These are phyloP conservation scores for Drosophila takahashii DNA, from an alignment of 1,140 invertebrate species.

Conservation along the genomic window DNA sequence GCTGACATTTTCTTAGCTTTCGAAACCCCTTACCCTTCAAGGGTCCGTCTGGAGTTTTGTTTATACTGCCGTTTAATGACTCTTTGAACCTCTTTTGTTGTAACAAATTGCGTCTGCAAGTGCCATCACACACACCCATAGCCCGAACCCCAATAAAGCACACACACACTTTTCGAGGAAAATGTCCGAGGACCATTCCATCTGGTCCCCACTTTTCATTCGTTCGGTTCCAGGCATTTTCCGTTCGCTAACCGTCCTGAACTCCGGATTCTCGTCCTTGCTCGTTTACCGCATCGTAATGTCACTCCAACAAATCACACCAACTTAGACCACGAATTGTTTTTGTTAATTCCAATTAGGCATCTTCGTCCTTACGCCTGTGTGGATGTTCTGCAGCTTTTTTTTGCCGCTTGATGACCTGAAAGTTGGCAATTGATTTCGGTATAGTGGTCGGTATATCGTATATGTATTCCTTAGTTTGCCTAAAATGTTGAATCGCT, in stretches of 20 bases:
- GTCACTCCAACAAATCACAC: slow-evolving; percentile 77
- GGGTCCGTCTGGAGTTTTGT: slow-evolving; percentile 66
- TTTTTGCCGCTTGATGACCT: not conserved
- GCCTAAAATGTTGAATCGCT: no score
- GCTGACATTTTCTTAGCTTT: slow-evolving; percentile 9
- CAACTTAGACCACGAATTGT: slow-evolving; percentile 72
- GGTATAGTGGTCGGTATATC: no score
- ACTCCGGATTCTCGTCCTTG: slow-evolving; percentile 12
- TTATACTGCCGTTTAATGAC: slow-evolving; percentile 62
- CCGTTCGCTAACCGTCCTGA: slow-evolving; percentile 3
- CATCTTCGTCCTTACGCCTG: slow-evolving; percentile 23
- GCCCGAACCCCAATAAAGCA: slow-evolving; percentile 8
- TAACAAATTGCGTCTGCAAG: slow-evolving; percentile 77
- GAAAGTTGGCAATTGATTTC: not conserved
- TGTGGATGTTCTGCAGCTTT: slow-evolving; percentile 5
- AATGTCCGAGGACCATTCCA: slow-evolving; percentile 20
- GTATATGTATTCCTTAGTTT: no score
- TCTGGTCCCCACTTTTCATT: slow-evolving; percentile 6
- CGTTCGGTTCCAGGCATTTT: slow-evolving; percentile 53
- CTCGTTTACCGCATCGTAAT: slow-evolving; percentile 75
- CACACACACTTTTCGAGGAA: slow-evolving; percentile 9
- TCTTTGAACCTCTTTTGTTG: slow-evolving; percentile 58
- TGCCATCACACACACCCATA: slow-evolving; percentile 53
- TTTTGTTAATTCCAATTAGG: slow-evolving; percentile 76
- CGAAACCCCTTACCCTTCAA: slow-evolving; percentile 1